Evolutionary conservation across 2,797 vertebrate genomes (phyloP).

Genomic region (Falco naumanni): DNA sequence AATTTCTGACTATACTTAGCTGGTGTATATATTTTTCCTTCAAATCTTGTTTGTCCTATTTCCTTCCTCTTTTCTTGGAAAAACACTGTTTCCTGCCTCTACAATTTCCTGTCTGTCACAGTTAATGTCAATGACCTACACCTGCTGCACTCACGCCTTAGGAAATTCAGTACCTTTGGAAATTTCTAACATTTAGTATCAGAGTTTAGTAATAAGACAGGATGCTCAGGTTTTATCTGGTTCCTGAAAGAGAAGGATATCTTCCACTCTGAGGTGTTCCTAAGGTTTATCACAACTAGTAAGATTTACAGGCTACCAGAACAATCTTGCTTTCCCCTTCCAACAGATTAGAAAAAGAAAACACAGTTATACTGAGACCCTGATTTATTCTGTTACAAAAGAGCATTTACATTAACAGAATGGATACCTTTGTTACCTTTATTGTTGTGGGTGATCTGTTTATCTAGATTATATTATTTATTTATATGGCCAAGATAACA

Average conservation of each 20-base stretch:
- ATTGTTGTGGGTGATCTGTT: not conserved
- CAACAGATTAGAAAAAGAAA: not conserved
- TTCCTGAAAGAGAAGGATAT: not conserved
- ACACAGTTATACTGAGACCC: not conserved
- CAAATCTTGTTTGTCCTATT: fast-evolving
- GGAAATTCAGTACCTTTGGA: not conserved
- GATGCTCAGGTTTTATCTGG: not conserved
- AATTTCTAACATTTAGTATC: not conserved
- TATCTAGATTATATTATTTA: not conserved
- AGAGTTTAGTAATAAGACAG: not conserved
- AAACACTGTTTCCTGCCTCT: not conserved
- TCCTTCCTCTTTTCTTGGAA: not conserved
- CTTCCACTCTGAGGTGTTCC: not conserved
- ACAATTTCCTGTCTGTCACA: not conserved
- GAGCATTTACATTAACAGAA: not conserved
- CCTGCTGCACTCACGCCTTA: not conserved
- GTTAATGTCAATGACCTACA: not conserved
- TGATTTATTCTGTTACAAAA: not conserved
- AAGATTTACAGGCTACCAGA: not conserved
- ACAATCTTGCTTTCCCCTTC: not conserved
- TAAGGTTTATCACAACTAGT: not conserved
- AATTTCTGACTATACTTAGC: not conserved
- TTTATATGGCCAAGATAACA: not conserved
- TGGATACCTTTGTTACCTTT: not conserved
- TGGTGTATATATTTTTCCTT: not conserved